Evolutionary conservation across 2,113 vertebrate genomes (phyloP).

Genomic region (Anarrhichthys ocellatus): DNA sequence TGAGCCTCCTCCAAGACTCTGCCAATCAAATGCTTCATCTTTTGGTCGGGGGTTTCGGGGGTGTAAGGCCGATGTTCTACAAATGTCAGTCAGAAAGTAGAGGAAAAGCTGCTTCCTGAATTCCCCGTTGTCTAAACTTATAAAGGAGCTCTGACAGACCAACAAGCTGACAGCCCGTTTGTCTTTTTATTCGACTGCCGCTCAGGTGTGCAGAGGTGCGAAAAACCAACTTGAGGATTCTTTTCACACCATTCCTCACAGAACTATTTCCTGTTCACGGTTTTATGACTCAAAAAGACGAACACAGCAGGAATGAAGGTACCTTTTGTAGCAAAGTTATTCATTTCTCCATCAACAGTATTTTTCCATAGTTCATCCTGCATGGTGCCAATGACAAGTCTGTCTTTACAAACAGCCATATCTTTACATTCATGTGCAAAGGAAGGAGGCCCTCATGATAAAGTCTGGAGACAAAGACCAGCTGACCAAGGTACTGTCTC

Average conservation of each 20-base stretch:
- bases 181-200: neutral
- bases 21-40: neutral
- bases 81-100: neutral
- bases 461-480: neutral
- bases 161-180: neutral
- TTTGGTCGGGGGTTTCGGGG: no score
- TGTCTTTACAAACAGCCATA: neutral
- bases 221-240: neutral
- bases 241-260: neutral
- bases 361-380: neutral
- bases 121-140: neutral
- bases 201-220: slow-evolving; percentile 1
- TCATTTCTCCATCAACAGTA: no score
- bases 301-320: neutral
- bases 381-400: neutral
- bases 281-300: neutral
- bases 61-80: neutral
- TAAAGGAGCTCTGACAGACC: neutral
- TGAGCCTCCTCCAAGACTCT: no score
- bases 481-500: no score
- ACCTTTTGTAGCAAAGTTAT: neutral
- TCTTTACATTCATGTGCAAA: neutral
- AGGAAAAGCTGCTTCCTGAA: neutral
- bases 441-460: neutral
- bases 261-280: neutral